phyloP scores from a whole-genome alignment of 2,797 vertebrate species.

The Mus minutoides region DNA sequence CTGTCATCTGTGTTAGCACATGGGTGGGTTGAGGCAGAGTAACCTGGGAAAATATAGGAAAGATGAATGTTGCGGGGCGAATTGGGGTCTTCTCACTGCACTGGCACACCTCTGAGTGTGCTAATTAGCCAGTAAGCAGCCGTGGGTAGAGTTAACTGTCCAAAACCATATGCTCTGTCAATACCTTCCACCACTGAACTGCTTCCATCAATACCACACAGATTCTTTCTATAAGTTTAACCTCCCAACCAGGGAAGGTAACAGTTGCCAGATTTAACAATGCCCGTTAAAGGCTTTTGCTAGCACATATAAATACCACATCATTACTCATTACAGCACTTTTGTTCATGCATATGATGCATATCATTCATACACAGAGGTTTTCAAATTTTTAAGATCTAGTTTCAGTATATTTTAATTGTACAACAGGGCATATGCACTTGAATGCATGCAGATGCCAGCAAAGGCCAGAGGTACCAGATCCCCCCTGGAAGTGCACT shows the following conservation, averaged over 20 bases:
- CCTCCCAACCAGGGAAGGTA: neutral
- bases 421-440: neutral
- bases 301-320: neutral
- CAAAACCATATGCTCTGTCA: accelerated
- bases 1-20: neutral
- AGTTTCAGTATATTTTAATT: neutral
- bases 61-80: accelerated
- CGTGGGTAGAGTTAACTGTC: accelerated
- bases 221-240: neutral
- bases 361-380: neutral
- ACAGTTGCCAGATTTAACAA: accelerated
- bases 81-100: accelerated
- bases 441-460: neutral
- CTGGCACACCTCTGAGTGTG: too few relatives aligned
- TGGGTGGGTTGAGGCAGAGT: neutral
- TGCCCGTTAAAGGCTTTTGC: neutral
- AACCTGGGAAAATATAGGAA: neutral
- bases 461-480: neutral
- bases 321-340: neutral
- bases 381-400: neutral
- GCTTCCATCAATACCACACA: accelerated
- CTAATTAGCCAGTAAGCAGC: neutral
- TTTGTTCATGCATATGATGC: neutral
- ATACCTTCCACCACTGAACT: neutral
- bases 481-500: neutral